A percentile compares a stretch with the other conserved stretches of the same genome.
Evolutionary conservation across 1,140 invertebrate genomes (phyloP).

Genomic region (Papilio machaon): DNA sequence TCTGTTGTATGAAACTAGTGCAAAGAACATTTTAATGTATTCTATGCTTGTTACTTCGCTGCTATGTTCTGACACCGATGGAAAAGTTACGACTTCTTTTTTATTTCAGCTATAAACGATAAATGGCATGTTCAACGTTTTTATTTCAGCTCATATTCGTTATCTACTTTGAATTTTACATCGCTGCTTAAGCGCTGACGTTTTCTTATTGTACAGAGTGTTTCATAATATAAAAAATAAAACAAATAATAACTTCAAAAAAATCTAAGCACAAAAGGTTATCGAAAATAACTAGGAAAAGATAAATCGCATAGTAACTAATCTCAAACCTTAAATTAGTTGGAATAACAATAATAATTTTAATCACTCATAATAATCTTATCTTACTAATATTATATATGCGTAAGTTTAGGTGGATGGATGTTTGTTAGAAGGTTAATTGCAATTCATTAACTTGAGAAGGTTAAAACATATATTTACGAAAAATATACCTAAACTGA

Average conservation of each 20-base stretch:
- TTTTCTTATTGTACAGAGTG: neutral
- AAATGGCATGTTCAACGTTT: slow-evolving; percentile 10
- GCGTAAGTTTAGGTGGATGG: too few species aligned
- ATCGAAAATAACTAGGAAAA: slow-evolving; percentile 10
- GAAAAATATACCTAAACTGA: too few species aligned
- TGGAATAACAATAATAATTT: too few species aligned
- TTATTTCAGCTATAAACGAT: slow-evolving; percentile 27
- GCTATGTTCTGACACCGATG: neutral
- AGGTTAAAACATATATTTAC: slow-evolving; percentile 4
- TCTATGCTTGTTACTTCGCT: neutral
- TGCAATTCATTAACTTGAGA: slow-evolving; percentile 58
- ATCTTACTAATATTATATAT: too few species aligned
- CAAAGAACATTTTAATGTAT: neutral
- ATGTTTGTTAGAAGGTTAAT: slow-evolving; percentile 42
- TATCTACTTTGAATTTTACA: neutral
- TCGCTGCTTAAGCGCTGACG: neutral
- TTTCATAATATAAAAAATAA: neutral
- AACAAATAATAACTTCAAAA: too few species aligned
- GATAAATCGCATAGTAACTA: slow-evolving; percentile 47
- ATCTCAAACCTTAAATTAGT: too few species aligned
- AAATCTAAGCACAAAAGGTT: slow-evolving; percentile 17
- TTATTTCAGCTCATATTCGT: slow-evolving; percentile 19
- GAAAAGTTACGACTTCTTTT: slow-evolving; percentile 22
- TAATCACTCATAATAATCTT: too few species aligned
- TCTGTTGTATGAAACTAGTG: too few species aligned